phyloP scores from a whole-genome alignment of 2,888 invertebrate species.

The Drosophila anomalipes region DNA sequence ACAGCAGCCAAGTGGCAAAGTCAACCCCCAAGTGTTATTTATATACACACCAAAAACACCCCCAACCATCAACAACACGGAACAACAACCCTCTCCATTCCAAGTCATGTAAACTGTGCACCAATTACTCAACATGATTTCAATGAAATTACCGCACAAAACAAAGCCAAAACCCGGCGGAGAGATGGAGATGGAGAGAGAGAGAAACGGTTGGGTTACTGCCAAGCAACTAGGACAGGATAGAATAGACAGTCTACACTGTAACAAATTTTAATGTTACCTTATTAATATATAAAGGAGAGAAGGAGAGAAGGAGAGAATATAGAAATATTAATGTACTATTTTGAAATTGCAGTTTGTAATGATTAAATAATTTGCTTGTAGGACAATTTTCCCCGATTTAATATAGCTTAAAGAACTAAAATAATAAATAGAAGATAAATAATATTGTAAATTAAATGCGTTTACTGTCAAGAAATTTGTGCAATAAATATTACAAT shows the following conservation, averaged over 20 bases:
- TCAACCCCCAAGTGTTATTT: slow-evolving; percentile 69
- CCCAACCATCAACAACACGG: slow-evolving; percentile 14
- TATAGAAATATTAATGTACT: neutral
- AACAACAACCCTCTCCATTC: slow-evolving; percentile 3
- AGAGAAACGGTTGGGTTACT: neutral
- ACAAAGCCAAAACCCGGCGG: slow-evolving; percentile 52
- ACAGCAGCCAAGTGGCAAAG: slow-evolving; percentile 39
- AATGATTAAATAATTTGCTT: neutral
- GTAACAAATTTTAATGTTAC: neutral
- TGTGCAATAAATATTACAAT: neutral
- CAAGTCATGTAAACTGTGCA: slow-evolving; percentile 39
- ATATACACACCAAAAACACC: slow-evolving; percentile 41
- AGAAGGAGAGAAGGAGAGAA: neutral
- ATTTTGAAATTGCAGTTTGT: neutral
- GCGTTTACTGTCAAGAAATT: neutral
- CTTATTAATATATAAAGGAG: neutral
- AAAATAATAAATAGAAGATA: too few species aligned
- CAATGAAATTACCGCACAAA: slow-evolving; percentile 83
- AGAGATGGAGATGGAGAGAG: slow-evolving; percentile 1
- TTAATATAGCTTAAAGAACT: neutral
- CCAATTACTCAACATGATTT: slow-evolving; percentile 85
- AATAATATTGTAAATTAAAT: neutral
- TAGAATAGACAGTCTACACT: slow-evolving; percentile 12
- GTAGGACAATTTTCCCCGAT: fast-evolving
- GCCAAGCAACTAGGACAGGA: slow-evolving; percentile 10